Evolutionary conservation across 2,888 invertebrate species (phyloP), one percentile per base, ranked within the genome.

Genomic region (Melipona bicolor): DNA sequence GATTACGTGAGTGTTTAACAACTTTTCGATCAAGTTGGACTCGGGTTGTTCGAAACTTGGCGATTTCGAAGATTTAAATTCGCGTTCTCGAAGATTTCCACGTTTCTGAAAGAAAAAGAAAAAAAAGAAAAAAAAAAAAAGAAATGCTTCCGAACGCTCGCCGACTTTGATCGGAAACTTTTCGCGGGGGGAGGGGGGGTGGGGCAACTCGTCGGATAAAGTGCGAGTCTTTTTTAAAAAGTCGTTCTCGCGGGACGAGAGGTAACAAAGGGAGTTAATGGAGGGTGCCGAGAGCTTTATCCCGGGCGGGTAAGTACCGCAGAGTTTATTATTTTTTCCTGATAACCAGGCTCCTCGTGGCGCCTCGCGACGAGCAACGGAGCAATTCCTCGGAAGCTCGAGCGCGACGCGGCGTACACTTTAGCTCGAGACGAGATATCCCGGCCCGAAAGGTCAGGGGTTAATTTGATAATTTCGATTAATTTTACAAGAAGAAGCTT

Each of bases 401-500:
- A 43, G 11, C 56, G 62, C 83, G 68, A 77, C 72, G 27, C 77
- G 68, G 43, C 56, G 65, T 70, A 69, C 61, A 68, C 69, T 67
- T 78, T 68, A 71, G 77, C 77, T 27, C 79, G 77, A 71, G 56
- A 13, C 74, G 68, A 43, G 82, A 75, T 32, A 32, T 77, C 56
- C 77, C 61, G 43, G 24, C n/a, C 49, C 24, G 77, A 43, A 74
- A 85, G 83, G 79, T 77, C 74, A 62, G 36, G 70, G 62, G 77
- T 77, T 83, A 80, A 85, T 77, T 79, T 77, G 74, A 85, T 83
- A 75, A 80, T 83, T 83, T 82, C 85, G 83, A 83, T 85, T 80
- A 83, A 84, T 82, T 82, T 79, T 61, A 72, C 75, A 68, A 68
- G 81, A 56, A 78, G 71, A 43, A 74, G 67, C 71, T 81, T 62